Percentiles rank a stretch among this genome's conserved stretches.
phyloP scores from a whole-genome alignment of 2,888 invertebrate genomes.

The Fragum sueziense region DNA sequence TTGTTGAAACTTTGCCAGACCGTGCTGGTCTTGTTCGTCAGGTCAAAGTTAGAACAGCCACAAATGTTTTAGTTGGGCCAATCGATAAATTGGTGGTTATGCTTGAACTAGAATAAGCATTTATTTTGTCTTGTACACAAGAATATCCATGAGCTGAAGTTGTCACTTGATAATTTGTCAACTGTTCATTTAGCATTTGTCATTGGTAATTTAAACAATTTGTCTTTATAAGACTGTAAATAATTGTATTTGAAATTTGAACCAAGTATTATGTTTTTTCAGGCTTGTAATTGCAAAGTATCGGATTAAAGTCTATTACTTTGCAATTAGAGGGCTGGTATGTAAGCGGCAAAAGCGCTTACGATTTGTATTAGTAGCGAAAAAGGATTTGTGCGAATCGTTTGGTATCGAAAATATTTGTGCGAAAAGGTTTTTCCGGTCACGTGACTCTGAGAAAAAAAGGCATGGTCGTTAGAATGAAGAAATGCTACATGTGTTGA shows the following conservation, averaged over 20 bases:
- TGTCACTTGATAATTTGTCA: neutral
- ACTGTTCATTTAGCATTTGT: neutral
- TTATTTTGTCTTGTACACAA: too few species aligned
- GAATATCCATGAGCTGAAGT: neutral
- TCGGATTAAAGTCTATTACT: neutral
- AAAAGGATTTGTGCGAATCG: too few species aligned
- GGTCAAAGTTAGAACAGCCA: conserved; percentile 40
- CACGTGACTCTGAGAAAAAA: too few species aligned
- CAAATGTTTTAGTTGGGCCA: conserved; percentile 34
- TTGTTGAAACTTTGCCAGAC: conserved; percentile 38
- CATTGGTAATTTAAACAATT: neutral
- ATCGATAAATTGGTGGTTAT: conserved; percentile 33
- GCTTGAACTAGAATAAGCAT: neutral
- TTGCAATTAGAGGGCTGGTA: conserved; percentile 12
- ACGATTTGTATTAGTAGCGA: neutral
- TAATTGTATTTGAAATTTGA: too few species aligned
- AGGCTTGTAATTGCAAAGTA: neutral
- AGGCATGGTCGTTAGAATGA: too few species aligned
- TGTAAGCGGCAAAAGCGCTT: conserved; percentile 1
- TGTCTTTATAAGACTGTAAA: too few species aligned
- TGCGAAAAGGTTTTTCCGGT: too few species aligned
- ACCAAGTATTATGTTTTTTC: too few species aligned
- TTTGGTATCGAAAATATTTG: too few species aligned
- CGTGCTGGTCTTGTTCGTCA: conserved; percentile 32
- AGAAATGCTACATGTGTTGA: too few species aligned